Base-by-base conservation (phyloP, 2,888 invertebrate genomes). In the Ephialtes manifestator region DNA sequence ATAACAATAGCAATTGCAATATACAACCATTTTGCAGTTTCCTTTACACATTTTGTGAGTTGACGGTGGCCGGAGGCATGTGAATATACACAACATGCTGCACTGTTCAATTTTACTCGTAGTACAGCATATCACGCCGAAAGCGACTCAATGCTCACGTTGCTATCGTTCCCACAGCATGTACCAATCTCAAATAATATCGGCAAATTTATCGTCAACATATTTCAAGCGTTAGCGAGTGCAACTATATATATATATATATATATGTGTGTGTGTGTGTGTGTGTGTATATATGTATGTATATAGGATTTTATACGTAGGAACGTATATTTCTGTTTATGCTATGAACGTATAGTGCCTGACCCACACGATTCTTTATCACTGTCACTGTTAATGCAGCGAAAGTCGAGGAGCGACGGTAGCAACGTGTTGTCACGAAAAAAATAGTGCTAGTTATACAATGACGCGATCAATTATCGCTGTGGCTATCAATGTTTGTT, bases 151-250 rank as follows among this genome's bases (percentile, higher is more conserved):
- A n/a, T 43, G 43, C 72, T 39, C 35, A 39, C 39, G 13, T 51
- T 67, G 78, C 72, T 72, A 79, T 53, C 68, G 35, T 58, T 60
- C 60, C 46, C 58, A 74, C 74, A 71, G 65, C 68, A 35, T 67
- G 67, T 60, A 74, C 81, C 79, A 79, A 81, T 81, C 85, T 83
- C 83, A 81, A 85, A 87, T 87, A 83, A 81, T 83, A 86, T 87
- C 76, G 85, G 85, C 39, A 79, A 87, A 87, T 87, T 85, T 85
- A 85, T 85, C 76, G 79, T 78, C 75, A 51, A 79, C 77, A 83
- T 83, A 86, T 83, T 83, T 86, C 81, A 83, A 74, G n/a, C 65
- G 68, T 15, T 63, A 18, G 51, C 31, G 53, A 39, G 65, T 55
- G 31, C 2, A 10, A n/a, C 48, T 46, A n/a, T 5, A 28, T 1